A percentile compares a stretch with the other conserved stretches of the same genome.
Evolutionary conservation across 2,888 invertebrate species (phyloP).

Genomic region (Cheilosia pagana): DNA sequence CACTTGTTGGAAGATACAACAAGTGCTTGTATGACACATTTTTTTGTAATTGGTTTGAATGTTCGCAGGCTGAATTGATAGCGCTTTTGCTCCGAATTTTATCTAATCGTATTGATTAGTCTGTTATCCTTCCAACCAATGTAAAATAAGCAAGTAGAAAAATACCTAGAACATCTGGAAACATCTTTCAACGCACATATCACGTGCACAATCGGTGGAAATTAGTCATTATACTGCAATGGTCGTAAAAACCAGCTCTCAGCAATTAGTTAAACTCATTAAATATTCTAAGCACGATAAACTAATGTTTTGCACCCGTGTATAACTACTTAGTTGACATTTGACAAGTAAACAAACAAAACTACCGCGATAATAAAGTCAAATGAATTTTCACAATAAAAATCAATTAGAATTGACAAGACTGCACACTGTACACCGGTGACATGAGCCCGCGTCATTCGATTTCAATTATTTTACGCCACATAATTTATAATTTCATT

Average conservation of each 20-base stretch:
- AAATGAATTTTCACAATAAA: constrained; percentile 23
- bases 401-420: constrained; percentile 20
- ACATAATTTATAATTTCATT: constrained; percentile 40
- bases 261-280: constrained; percentile 15
- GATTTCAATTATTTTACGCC: constrained; percentile 28
- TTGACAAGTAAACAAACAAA: not conserved
- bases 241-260: not conserved
- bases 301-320: not conserved
- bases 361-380: constrained; percentile 1
- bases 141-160: too few species aligned
- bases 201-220: too few species aligned
- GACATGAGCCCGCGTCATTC: constrained; percentile 8
- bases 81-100: too few species aligned
- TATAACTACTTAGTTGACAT: not conserved
- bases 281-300: constrained; percentile 14
- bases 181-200: too few species aligned
- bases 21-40: too few species aligned
- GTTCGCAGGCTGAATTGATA: too few species aligned
- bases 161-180: too few species aligned
- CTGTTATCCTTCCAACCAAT: too few species aligned
- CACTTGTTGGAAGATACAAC: too few species aligned
- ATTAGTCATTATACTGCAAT: too few species aligned
- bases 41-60: too few species aligned
- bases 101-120: too few species aligned
- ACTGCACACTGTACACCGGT: not conserved